Percentiles rank a stretch among this genome's conserved stretches.
Evolutionary conservation across 2,113 vertebrate species (phyloP).

Genomic region (Indicator maculatus): DNA sequence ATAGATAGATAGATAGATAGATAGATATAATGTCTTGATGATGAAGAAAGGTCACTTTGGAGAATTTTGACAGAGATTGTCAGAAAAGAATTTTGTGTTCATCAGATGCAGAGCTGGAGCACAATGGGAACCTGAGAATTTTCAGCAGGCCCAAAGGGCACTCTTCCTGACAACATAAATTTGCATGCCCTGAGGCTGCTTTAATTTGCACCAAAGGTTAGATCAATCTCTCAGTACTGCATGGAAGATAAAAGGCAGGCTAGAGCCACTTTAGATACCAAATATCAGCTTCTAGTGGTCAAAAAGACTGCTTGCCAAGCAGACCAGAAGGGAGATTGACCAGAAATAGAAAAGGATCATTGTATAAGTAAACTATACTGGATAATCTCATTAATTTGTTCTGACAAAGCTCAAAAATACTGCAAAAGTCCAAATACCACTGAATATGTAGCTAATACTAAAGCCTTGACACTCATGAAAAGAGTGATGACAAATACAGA

Average conservation of each 20-base stretch:
- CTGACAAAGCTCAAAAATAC: no score
- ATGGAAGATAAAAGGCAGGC: neutral
- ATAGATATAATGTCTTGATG: neutral
- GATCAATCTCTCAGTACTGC: neutral
- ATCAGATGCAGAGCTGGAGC: neutral
- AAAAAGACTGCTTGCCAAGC: neutral
- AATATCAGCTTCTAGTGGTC: neutral
- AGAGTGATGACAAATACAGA: no score
- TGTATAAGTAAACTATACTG: neutral
- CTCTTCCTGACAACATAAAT: neutral
- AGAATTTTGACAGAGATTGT: neutral
- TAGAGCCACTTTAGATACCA: neutral
- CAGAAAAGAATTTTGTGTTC: neutral
- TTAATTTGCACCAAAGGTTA: neutral
- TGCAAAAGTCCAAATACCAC: no score
- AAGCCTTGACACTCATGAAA: no score
- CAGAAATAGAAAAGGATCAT: neutral
- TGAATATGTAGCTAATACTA: no score
- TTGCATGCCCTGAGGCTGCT: neutral
- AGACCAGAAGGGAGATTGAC: neutral
- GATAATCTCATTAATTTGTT: neutral
- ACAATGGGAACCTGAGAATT: neutral
- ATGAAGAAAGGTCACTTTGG: neutral
- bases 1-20: no score
- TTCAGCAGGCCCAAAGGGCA: neutral